phyloP scores from a whole-genome alignment of 2,797 vertebrate genomes.

The Tenualosa thibaudeaui region DNA sequence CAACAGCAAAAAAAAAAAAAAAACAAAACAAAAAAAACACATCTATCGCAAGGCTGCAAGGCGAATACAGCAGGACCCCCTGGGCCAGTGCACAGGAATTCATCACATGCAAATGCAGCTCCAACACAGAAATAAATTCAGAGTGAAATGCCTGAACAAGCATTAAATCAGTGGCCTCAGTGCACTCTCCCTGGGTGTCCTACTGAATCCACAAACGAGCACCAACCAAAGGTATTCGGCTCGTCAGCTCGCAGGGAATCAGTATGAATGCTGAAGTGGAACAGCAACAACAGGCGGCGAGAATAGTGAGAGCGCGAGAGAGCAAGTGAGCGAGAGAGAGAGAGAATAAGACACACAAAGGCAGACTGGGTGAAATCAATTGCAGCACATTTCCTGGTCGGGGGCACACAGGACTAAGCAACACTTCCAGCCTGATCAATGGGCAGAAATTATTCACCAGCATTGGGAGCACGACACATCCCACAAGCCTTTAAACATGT shows the following conservation, averaged over 20 bases:
- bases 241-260: conserved; percentile 2
- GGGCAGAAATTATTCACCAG: conserved; percentile 22
- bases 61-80: not conserved
- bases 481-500: conserved; percentile 9
- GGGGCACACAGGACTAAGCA: not conserved
- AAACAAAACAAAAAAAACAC: not conserved
- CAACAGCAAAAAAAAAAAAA: not conserved
- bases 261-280: conserved; percentile 3
- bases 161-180: not conserved
- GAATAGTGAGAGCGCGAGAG: not conserved
- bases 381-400: conserved; percentile 3
- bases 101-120: not conserved
- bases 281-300: not conserved
- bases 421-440: conserved; percentile 6
- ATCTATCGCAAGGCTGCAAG: not conserved
- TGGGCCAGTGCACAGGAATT: not conserved
- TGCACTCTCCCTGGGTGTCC: not conserved
- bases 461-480: not conserved
- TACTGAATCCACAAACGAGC: not conserved
- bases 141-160: not conserved
- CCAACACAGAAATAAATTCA: not conserved
- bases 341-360: not conserved
- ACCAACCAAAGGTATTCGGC: not conserved
- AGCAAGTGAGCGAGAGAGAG: not conserved
- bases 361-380: not conserved